A percentile compares a stretch with the other conserved stretches of the same genome.
These are phyloP conservation scores for Melanostoma mellinum DNA, from an alignment of 2,888 invertebrate species.

Conservation along the genomic window DNA sequence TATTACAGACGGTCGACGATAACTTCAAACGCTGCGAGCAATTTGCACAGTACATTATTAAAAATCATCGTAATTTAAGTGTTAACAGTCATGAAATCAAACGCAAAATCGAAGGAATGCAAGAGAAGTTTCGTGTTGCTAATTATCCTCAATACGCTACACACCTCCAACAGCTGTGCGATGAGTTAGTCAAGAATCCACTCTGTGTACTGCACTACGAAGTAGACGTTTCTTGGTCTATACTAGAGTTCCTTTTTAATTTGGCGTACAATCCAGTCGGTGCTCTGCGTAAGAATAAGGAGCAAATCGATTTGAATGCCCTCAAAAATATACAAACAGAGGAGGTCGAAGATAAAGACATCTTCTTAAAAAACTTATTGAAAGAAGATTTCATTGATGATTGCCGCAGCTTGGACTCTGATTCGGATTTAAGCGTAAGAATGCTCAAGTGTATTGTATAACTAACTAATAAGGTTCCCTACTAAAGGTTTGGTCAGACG, in stretches of 20 bases:
- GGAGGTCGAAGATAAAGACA: constrained; percentile 45
- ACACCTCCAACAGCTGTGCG: constrained; percentile 80
- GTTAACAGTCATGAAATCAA: constrained; percentile 82
- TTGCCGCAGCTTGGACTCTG: constrained; percentile 54
- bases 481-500: constrained; percentile 80
- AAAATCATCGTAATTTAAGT: constrained; percentile 82
- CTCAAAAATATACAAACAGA: constrained; percentile 23
- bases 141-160: constrained; percentile 82
- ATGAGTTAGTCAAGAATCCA: constrained; percentile 76
- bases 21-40: constrained; percentile 81
- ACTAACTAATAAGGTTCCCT: not conserved
- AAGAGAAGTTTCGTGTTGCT: constrained; percentile 82
- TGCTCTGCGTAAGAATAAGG: constrained; percentile 76
- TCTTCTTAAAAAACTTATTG: constrained; percentile 73
- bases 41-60: constrained; percentile 81
- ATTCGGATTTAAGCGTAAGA: constrained; percentile 78
- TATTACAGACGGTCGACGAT: constrained; percentile 79
- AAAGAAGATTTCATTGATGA: constrained; percentile 76
- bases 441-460: not conserved
- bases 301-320: constrained; percentile 73
- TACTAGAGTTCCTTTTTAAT: constrained; percentile 82
- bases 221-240: constrained; percentile 82
- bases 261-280: constrained; percentile 80
- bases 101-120: constrained; percentile 81
- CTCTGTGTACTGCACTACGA: constrained; percentile 78